Conservation (phyloP, 2,113 vertebrate genomes). For the Periophthalmodon schlosseri region DNA sequence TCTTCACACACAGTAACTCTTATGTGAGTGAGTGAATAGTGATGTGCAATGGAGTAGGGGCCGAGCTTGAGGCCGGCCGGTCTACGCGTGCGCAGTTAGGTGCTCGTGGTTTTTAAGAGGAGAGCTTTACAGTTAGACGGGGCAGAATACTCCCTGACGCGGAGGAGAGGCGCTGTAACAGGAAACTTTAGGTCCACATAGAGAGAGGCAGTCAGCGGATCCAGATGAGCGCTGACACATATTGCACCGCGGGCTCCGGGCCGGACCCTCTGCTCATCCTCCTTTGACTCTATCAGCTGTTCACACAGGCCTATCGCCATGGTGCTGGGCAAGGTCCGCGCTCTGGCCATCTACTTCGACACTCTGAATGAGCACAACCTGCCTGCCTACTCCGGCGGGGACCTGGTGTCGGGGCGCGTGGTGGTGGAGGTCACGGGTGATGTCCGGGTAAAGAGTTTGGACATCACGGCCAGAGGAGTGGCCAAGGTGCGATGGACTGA, state of each 20-base stretch:
- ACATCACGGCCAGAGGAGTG: conserved; percentile 88
- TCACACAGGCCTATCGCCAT: conserved; percentile 47
- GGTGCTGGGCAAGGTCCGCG: conserved; percentile 95
- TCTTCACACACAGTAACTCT: too few species aligned
- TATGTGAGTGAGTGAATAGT: too few species aligned
- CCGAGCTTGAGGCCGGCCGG: conserved; percentile 9
- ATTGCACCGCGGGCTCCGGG: conserved; percentile 60
- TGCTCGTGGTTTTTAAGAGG: conserved; percentile 63
- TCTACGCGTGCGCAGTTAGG: conserved; percentile 67
- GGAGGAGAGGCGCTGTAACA: conserved; percentile 16
- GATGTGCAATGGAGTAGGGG: neutral
- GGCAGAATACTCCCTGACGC: conserved; percentile 15
- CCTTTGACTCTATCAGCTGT: neutral
- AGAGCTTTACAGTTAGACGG: conserved; percentile 24
- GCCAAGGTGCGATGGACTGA: conserved; percentile 99
- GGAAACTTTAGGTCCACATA: conserved; percentile 3
- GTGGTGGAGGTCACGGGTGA: conserved; percentile 92
- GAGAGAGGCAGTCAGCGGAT: conserved; percentile 36
- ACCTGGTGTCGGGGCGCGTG: conserved; percentile 93
- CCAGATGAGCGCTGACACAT: conserved; percentile 56
- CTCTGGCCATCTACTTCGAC: conserved; percentile 92
- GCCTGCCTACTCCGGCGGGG: conserved; percentile 94
- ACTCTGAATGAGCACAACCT: conserved; percentile 93
- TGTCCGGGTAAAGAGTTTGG: conserved; percentile 89
- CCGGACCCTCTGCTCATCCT: conserved; percentile 45